Evolutionary conservation across 2,797 vertebrate species (phyloP), one percentile per base, ranked within the genome.

Genomic region (Lepus oiostolus): DNA sequence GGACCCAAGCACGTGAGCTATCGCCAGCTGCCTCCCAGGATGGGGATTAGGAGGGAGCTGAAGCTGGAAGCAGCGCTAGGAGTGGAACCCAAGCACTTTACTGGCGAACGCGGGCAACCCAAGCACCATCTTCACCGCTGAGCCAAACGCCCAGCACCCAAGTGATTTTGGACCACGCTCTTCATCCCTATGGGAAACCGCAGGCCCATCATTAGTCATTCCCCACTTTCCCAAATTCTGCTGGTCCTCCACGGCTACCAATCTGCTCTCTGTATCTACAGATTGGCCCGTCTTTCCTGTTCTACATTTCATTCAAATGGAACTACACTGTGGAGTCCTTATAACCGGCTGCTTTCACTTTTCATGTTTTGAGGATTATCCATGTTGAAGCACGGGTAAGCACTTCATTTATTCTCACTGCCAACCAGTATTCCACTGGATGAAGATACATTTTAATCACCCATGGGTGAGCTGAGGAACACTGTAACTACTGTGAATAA

Each of bases 391-490:
- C 16, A 67, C 4, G 3, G 14, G 5, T 60, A 58, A 71, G 2
- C 26, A 35, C 22, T 68, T 50, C 68, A 38, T 85, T 86, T 30
- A 19, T 81, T 60, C 47, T 62, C 75, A 54, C 32, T 21, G 21
- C 42, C 11, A n/a, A n/a, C 52, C 82, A 92, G 62, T 84, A 84
- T 58, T 68, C 42, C 32, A 16, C 9, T 32, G 21, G 5, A 65
- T 17, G 35, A 35, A 58, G 60, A 70, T 12, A 58, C 60, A 50
- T 92, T 72, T 82, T 47, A 71, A 63, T 79, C 30, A 93, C 42
- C 58, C 60, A 84, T 38, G 75, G 91, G 52, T 68, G 22, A 50
- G 72, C 22, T 70, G 67, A 54, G 76, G 81, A 88, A 76, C 47
- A 70, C 54, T 65, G 79, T 83, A 2, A 71, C 54, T 76, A 13